Evolutionary conservation across 2,113 vertebrate genomes (phyloP).

Genomic region (Chlorocebus sabaeus): DNA sequence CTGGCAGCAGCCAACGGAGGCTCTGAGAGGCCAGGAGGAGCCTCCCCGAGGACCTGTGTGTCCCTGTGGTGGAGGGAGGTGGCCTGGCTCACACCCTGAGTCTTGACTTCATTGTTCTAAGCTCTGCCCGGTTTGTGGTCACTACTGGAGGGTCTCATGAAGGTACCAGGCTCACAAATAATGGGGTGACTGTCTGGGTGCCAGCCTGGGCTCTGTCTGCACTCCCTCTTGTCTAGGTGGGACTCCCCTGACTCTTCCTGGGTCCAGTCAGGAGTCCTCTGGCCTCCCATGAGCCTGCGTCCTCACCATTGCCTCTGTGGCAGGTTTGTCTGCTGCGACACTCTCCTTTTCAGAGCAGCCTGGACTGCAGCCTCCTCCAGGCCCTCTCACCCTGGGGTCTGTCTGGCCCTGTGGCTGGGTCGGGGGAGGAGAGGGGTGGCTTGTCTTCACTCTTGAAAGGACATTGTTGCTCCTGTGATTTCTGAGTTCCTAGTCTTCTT

Average conservation of each 20-base stretch:
- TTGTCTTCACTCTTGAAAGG: not conserved
- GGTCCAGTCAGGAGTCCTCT: not conserved
- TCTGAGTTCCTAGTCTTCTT: not conserved
- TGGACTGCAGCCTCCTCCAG: too few relatives aligned
- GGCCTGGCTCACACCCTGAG: not conserved
- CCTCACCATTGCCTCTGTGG: not conserved
- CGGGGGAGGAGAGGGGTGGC: not conserved
- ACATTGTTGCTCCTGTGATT: too few relatives aligned
- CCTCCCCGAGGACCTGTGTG: not conserved
- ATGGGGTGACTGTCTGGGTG: not conserved
- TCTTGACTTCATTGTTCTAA: not conserved
- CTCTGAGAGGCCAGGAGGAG: not conserved
- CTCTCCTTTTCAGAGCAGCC: not conserved
- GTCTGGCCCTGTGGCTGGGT: too few relatives aligned
- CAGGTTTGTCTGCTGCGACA: fast-evolving
- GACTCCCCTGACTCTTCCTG: fast-evolving
- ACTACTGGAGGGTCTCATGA: too few relatives aligned
- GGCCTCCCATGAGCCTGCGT: fast-evolving
- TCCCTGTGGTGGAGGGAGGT: not conserved
- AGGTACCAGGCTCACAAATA: not conserved
- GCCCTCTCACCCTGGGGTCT: not conserved
- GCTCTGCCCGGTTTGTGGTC: not conserved
- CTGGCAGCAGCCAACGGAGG: not conserved
- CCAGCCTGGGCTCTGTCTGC: not conserved
- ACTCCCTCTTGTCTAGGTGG: not conserved